phyloP scores from a whole-genome alignment of 1,140 invertebrate species.

The roundworm (Caenorhabditis elegans) region DNA sequence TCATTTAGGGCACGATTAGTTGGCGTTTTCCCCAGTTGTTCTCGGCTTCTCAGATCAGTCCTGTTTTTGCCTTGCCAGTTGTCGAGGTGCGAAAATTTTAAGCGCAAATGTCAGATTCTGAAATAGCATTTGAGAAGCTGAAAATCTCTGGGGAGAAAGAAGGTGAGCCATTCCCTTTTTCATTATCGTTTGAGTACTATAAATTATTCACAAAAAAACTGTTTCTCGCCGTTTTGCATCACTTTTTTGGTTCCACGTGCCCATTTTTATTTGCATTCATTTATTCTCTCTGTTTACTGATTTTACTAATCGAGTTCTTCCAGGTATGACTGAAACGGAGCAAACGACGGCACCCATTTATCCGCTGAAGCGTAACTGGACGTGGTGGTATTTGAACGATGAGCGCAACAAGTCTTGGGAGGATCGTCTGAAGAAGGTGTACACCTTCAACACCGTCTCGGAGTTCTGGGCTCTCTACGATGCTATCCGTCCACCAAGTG shows the following conservation, averaged over 20 bases:
- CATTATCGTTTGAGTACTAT: too few relatives aligned
- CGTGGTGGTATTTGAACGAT: slow-evolving; percentile 93
- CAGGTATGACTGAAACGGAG: not conserved
- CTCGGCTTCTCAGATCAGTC: too few relatives aligned
- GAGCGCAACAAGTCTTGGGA: slow-evolving; percentile 86
- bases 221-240: too few relatives aligned
- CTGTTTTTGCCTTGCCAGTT: too few relatives aligned
- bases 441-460: slow-evolving; percentile 90
- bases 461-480: slow-evolving; percentile 88
- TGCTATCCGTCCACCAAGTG: slow-evolving; percentile 88
- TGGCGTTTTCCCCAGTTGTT: too few relatives aligned
- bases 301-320: too few relatives aligned
- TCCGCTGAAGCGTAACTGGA: slow-evolving; percentile 92
- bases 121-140: not conserved
- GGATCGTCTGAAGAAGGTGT: slow-evolving; percentile 87
- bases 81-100: not conserved
- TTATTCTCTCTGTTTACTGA: too few relatives aligned
- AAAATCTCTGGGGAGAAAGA: not conserved
- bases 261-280: too few relatives aligned
- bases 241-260: not conserved
- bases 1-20: too few relatives aligned
- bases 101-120: slow-evolving; percentile 5
- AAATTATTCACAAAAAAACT: not conserved
- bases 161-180: not conserved
- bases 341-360: slow-evolving; percentile 70